Conservation (phyloP, 2,797 vertebrate genomes). For the Gorsachius magnificus region DNA sequence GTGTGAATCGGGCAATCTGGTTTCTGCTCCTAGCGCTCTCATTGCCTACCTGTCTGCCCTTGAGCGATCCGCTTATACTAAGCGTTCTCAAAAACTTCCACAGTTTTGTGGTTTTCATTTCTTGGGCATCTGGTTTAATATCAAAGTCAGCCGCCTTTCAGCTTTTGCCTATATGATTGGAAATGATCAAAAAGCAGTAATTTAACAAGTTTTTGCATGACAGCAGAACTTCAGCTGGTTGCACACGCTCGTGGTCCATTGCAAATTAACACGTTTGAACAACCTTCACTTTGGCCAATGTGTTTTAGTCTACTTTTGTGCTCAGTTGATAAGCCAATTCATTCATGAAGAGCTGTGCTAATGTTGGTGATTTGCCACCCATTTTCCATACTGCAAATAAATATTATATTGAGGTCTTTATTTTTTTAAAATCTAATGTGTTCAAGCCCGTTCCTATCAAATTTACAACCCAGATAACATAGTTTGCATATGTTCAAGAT, state of each 20-base stretch:
- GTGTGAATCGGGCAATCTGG: neutral
- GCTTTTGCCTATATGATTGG: neutral
- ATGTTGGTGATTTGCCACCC: neutral
- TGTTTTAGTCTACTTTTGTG: neutral
- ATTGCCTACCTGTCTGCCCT: neutral
- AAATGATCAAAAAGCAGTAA: neutral
- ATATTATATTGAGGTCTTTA: neutral
- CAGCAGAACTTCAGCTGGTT: neutral
- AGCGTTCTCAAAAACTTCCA: neutral
- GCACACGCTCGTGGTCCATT: neutral
- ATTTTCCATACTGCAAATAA: neutral
- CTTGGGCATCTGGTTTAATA: neutral
- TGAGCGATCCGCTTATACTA: neutral
- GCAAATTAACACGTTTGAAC: neutral
- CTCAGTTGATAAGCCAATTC: neutral
- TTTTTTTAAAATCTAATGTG: neutral
- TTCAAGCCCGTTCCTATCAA: neutral
- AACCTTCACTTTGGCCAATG: neutral
- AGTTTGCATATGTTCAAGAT: neutral
- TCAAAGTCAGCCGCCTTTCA: neutral
- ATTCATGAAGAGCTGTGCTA: neutral
- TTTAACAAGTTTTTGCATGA: neutral
- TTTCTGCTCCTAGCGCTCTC: neutral
- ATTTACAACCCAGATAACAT: neutral
- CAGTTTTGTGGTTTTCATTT: neutral